These are phyloP conservation scores for Zaprionus camerounensis DNA, from an alignment of 1,140 invertebrate species.

Conservation along the genomic window DNA sequence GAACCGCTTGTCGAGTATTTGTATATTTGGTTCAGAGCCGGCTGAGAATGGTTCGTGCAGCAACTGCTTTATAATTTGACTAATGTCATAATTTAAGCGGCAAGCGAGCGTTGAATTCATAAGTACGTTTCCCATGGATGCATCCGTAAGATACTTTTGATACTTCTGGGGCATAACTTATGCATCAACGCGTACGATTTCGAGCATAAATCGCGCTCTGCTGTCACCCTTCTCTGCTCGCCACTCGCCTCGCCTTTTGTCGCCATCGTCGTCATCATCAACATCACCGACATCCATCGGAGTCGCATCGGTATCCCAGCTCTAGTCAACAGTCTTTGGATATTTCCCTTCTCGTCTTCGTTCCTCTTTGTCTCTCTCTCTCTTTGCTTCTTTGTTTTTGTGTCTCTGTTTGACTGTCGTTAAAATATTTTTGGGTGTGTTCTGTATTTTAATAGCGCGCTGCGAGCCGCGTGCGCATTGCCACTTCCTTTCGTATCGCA, in stretches of 20 bases:
- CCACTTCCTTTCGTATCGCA: conserved; percentile 74
- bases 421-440: conserved; percentile 83
- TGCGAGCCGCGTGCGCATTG: conserved; percentile 66
- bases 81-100: conserved; percentile 39
- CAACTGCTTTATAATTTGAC: conserved; percentile 28
- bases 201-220: conserved; percentile 70
- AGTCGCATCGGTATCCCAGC: conserved; percentile 34
- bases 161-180: conserved; percentile 63
- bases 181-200: conserved; percentile 80
- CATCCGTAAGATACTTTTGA: conserved; percentile 59
- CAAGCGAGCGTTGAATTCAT: conserved; percentile 15
- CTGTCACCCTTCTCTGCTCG: conserved; percentile 63
- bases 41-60: background rate
- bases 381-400: conserved; percentile 39
- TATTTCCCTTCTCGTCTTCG: conserved; percentile 7
- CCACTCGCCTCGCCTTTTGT: conserved; percentile 62
- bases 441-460: conserved; percentile 81
- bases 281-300: conserved; percentile 32
- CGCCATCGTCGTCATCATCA: conserved; percentile 42
- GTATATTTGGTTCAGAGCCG: background rate
- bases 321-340: conserved; percentile 35
- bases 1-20: conserved; percentile 2
- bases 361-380: background rate
- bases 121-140: conserved; percentile 33
- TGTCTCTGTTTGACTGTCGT: conserved; percentile 57